Percentiles rank a stretch among this genome's conserved stretches.
Conservation (phyloP, 1,140 invertebrate species). For the Drosophila parabipectinata region DNA sequence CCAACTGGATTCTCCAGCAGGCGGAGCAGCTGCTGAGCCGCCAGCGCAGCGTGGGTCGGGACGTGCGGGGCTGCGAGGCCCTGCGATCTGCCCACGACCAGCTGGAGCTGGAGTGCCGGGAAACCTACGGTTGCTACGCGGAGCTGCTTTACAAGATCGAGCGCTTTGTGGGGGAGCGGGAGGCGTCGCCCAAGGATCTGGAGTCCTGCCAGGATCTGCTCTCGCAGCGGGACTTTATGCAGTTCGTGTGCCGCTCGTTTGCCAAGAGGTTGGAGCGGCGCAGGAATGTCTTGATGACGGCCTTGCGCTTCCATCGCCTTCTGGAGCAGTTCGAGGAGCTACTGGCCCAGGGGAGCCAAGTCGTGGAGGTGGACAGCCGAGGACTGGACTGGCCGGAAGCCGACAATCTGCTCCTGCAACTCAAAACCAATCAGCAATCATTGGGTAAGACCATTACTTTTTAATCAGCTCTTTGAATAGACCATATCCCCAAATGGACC, state of each 20-base stretch:
- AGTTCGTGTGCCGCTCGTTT: constrained; percentile 91
- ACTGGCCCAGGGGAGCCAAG: constrained; percentile 85
- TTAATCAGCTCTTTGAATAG: neutral
- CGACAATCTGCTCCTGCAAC: constrained; percentile 85
- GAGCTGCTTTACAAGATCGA: constrained; percentile 90
- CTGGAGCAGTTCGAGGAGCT: constrained; percentile 89
- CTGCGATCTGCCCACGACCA: constrained; percentile 90
- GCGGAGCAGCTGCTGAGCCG: constrained; percentile 89
- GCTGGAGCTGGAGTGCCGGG: constrained; percentile 90
- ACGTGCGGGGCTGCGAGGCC: constrained; percentile 89
- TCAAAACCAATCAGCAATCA: constrained; percentile 86
- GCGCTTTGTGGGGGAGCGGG: constrained; percentile 84
- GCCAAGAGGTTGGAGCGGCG: constrained; percentile 90
- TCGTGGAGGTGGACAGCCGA: constrained; percentile 56
- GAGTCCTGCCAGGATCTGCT: constrained; percentile 85
- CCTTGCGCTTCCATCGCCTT: constrained; percentile 90
- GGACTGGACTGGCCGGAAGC: constrained; percentile 85
- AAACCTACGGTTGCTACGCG: constrained; percentile 90
- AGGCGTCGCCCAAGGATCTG: constrained; percentile 68
- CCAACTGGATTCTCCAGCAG: constrained; percentile 91
- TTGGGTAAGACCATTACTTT: constrained; percentile 84
- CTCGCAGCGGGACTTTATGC: constrained; percentile 90
- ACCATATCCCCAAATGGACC: neutral
- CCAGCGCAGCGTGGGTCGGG: constrained; percentile 89
- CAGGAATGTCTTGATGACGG: constrained; percentile 90